phyloP scores from a whole-genome alignment of 2,113 vertebrate species.

The Dasypus novemcinctus region DNA sequence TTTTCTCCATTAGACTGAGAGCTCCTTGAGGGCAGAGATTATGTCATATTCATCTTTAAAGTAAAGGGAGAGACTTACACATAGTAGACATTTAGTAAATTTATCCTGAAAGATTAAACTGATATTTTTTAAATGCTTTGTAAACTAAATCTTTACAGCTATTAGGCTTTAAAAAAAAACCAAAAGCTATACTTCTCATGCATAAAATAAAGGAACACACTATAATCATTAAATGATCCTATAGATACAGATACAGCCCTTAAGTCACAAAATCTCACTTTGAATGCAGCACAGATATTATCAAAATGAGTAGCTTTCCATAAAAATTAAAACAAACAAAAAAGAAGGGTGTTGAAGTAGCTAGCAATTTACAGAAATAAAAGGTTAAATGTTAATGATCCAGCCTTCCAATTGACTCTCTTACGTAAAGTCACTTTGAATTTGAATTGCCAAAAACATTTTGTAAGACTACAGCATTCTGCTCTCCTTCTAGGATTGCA shows the following conservation, averaged over 20 bases:
- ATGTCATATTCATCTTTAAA: neutral
- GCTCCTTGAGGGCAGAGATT: neutral
- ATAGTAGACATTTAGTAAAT: neutral
- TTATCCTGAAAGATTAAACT: neutral
- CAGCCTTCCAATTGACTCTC: neutral
- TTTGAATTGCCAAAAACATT: conserved; percentile 23
- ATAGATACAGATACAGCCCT: neutral
- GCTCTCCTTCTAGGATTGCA: conserved; percentile 13
- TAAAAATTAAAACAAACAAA: conserved; percentile 20
- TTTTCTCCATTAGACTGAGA: neutral
- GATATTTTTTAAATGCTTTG: neutral
- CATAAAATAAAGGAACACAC: neutral
- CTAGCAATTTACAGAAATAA: neutral
- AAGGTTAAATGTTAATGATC: neutral
- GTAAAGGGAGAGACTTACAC: neutral
- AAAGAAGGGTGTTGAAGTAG: neutral
- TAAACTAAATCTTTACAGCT: neutral
- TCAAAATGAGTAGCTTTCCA: neutral
- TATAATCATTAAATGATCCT: neutral
- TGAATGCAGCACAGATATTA: neutral
- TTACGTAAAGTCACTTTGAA: conserved; percentile 35
- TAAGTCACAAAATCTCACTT: neutral
- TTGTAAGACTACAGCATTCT: neutral
- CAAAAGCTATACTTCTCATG: neutral
- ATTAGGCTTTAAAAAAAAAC: neutral